These are phyloP conservation scores for Pheosia tremula DNA, from an alignment of 2,888 invertebrate genomes.

Conservation along the genomic window DNA sequence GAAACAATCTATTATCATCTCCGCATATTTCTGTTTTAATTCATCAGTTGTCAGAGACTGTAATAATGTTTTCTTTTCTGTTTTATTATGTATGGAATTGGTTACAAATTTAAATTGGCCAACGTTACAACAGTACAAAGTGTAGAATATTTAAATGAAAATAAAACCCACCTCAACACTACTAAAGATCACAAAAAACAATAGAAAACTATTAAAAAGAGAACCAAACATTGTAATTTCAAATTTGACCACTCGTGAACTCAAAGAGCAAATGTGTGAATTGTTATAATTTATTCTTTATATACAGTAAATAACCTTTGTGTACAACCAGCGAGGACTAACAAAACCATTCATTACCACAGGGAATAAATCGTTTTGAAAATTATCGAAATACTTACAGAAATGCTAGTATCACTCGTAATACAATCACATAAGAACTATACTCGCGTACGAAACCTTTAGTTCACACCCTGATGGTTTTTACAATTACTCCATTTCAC, in stretches of 20 bases:
- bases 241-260: constrained; percentile 14
- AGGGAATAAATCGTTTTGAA: constrained; percentile 23
- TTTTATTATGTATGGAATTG: too few species aligned
- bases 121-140: too few species aligned
- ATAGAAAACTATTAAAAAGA: constrained; percentile 12
- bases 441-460: constrained; percentile 5
- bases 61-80: constrained; percentile 7
- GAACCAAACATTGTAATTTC: constrained; percentile 21
- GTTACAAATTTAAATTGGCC: too few species aligned
- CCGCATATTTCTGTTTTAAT: constrained; percentile 51
- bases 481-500: constrained; percentile 28
- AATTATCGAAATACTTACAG: not conserved
- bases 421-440: constrained; percentile 8
- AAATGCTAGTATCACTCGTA: constrained; percentile 8
- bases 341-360: constrained; percentile 17
- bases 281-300: constrained; percentile 41
- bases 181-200: constrained; percentile 14
- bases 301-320: constrained; percentile 40
- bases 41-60: constrained; percentile 41
- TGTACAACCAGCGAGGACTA: constrained; percentile 24
- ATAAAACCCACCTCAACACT: constrained; percentile 23
- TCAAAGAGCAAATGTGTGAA: constrained; percentile 57
- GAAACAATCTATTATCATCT: constrained; percentile 53
- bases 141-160: not conserved
- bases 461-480: not conserved